Conservation (phyloP, 2,888 invertebrate species). For the Lycia hirtaria region DNA sequence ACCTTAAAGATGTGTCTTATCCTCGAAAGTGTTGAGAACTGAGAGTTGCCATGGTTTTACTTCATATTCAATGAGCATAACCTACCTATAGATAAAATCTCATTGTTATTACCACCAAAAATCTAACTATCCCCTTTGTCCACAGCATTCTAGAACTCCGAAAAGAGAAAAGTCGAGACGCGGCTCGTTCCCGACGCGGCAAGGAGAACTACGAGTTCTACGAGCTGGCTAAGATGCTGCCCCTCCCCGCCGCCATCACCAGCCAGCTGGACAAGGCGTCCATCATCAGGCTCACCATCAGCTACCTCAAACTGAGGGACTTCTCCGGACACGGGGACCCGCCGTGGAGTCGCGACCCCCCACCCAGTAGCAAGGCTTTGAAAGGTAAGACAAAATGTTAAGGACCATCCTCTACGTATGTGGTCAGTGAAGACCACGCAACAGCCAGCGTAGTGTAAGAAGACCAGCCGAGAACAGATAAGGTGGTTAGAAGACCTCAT, state of each 20-base stretch:
- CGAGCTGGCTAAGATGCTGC: slow-evolving; percentile 97
- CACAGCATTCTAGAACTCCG: slow-evolving; percentile 96
- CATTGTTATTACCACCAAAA: slow-evolving; percentile 19
- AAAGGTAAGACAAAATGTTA: too few relatives aligned
- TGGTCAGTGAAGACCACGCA: too few relatives aligned
- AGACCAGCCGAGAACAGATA: too few relatives aligned
- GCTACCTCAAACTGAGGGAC: slow-evolving; percentile 96
- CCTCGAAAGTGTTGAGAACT: too few relatives aligned
- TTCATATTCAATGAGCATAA: too few relatives aligned
- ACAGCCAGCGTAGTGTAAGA: too few relatives aligned
- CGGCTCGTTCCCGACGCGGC: slow-evolving; percentile 95
- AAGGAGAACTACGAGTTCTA: slow-evolving; percentile 99
- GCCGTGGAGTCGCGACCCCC: slow-evolving; percentile 95
- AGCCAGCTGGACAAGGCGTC: slow-evolving; percentile 98
- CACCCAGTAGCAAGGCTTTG: slow-evolving; percentile 91
- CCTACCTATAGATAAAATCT: too few relatives aligned
- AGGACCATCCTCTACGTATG: too few relatives aligned
- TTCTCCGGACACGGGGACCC: slow-evolving; percentile 98
- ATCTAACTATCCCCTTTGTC: slow-evolving; percentile 62
- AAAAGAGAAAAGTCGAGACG: slow-evolving; percentile 97
- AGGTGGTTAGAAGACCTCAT: too few relatives aligned
- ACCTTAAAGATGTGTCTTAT: too few relatives aligned
- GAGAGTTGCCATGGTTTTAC: too few relatives aligned
- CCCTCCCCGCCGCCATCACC: slow-evolving; percentile 95
- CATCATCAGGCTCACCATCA: slow-evolving; percentile 97